Conservation (phyloP, 35 echinoderm and acorn worm genomes). For the Apostichopus japonicus region DNA sequence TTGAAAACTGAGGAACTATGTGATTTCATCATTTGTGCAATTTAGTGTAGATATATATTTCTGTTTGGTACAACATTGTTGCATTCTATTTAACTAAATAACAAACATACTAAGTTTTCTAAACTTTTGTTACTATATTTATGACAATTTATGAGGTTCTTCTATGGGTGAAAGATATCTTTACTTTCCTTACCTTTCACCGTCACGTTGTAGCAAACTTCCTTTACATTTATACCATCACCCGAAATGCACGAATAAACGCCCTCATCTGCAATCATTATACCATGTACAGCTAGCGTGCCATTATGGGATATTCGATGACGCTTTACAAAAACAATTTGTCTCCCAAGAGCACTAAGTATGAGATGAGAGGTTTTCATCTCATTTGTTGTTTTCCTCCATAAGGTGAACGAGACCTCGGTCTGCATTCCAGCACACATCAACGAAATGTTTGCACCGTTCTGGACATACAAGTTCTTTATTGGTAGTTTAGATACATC, state of each 20-base stretch:
- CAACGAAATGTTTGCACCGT: neutral
- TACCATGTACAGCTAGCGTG: neutral
- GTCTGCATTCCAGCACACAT: neutral
- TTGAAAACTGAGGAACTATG: too few species aligned
- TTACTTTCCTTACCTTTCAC: neutral
- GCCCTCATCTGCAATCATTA: neutral
- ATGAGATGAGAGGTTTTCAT: neutral
- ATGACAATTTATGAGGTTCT: too few species aligned
- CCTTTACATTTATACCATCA: neutral
- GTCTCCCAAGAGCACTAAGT: neutral
- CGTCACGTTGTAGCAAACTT: neutral
- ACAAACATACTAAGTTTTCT: too few species aligned
- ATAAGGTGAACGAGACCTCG: neutral
- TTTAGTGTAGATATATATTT: too few species aligned
- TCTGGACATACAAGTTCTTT: neutral
- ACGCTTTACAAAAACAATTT: neutral
- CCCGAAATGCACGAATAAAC: neutral
- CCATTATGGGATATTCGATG: neutral
- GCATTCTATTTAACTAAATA: too few species aligned
- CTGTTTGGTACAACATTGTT: too few species aligned
- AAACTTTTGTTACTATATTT: too few species aligned
- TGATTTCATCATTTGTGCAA: too few species aligned
- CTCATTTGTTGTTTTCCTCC: neutral
- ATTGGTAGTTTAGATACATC: neutral
- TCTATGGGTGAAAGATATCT: too few species aligned